These are phyloP conservation scores for Helostoma temminkii DNA, from an alignment of 2,797 vertebrate genomes.

Conservation along the genomic window DNA sequence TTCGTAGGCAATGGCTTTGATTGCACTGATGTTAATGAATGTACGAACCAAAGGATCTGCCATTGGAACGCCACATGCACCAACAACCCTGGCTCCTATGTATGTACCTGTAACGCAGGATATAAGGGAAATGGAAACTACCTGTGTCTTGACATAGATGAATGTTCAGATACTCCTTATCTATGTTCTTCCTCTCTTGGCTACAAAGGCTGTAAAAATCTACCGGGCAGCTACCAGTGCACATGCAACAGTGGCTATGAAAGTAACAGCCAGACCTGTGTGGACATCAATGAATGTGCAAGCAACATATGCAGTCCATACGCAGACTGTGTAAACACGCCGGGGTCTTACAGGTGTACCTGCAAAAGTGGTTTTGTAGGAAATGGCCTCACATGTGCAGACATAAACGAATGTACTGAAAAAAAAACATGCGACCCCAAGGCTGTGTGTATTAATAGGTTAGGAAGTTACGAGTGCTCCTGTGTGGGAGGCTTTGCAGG, in stretches of 20 bases:
- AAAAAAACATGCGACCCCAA: conserved; percentile 77
- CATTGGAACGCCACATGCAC: conserved; percentile 89
- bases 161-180: conserved; percentile 83
- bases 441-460: conserved; percentile 83
- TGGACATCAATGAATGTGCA: conserved; percentile 86
- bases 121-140: conserved; percentile 90
- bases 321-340: conserved; percentile 81
- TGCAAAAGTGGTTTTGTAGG: conserved; percentile 84
- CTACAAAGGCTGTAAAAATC: conserved; percentile 85
- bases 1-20: conserved; percentile 82
- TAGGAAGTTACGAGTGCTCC: conserved; percentile 84
- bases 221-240: conserved; percentile 84
- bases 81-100: conserved; percentile 86
- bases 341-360: conserved; percentile 82
- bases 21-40: conserved; percentile 85
- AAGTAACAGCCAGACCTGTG: conserved; percentile 81
- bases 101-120: conserved; percentile 85
- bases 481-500: conserved; percentile 83
- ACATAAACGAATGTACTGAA: conserved; percentile 85
- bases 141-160: conserved; percentile 87
- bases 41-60: conserved; percentile 71
- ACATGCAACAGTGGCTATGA: conserved; percentile 83
- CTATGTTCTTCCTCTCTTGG: conserved; percentile 81
- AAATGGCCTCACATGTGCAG: conserved; percentile 84
- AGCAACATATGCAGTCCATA: conserved; percentile 79